Evolutionary conservation across 1,140 invertebrate species (phyloP).

Genomic region (Gonatopus flavifemur): DNA sequence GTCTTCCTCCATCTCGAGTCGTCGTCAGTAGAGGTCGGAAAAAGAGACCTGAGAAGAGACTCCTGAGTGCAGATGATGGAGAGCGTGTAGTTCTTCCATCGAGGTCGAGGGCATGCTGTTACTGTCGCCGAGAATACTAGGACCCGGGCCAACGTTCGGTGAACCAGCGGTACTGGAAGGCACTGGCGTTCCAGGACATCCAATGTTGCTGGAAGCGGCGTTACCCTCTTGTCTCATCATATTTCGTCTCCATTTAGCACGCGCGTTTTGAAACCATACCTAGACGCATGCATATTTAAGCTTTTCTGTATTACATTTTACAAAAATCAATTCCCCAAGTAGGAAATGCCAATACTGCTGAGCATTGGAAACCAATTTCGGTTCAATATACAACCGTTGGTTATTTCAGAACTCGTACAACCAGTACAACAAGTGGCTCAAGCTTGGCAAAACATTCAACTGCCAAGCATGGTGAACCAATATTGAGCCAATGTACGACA

Average conservation of each 20-base stretch:
- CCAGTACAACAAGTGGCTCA: no score
- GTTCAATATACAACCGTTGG: no score
- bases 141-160: slow-evolving; percentile 44
- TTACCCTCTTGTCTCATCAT: slow-evolving; percentile 73
- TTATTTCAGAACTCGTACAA: no score
- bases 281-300: no score
- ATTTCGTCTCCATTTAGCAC: slow-evolving; percentile 92
- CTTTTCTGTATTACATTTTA: no score
- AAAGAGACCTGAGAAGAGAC: slow-evolving; percentile 57
- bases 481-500: no score
- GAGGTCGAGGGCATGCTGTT: slow-evolving; percentile 56
- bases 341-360: no score
- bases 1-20: slow-evolving; percentile 36
- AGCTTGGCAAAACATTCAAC: no score
- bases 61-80: slow-evolving; percentile 55
- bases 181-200: slow-evolving; percentile 52
- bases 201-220: slow-evolving; percentile 39
- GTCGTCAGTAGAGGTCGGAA: slow-evolving; percentile 56
- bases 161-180: slow-evolving; percentile 50
- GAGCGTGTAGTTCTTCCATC: slow-evolving; percentile 55
- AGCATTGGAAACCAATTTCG: no score
- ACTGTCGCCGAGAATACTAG: slow-evolving; percentile 51
- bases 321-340: no score
- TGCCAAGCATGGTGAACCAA: no score
- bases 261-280: slow-evolving; percentile 98